Evolutionary conservation across 2,888 invertebrate genomes (phyloP).

Genomic region (Acanthosepion esculentum): DNA sequence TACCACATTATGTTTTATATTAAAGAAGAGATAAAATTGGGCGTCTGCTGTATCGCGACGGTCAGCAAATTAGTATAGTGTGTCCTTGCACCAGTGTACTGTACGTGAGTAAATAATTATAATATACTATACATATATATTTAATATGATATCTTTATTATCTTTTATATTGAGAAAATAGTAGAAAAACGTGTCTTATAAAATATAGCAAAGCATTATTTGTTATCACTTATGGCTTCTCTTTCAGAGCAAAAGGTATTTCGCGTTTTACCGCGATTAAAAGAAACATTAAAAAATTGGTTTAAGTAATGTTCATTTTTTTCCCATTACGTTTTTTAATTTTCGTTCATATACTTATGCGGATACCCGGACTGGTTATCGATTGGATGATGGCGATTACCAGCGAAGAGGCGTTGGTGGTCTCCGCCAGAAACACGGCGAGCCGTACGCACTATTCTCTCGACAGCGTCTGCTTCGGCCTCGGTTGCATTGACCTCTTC

Average conservation of each 20-base stretch:
- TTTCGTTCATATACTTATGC: neutral
- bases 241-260: neutral
- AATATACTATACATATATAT: neutral
- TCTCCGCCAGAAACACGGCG: neutral
- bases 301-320: neutral
- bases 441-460: neutral
- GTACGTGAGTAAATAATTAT: neutral
- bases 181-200: neutral
- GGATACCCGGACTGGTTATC: neutral
- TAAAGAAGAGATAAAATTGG: too few relatives aligned
- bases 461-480: neutral
- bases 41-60: neutral
- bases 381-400: neutral
- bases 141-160: neutral
- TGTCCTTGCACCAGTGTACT: neutral
- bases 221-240: neutral
- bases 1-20: too few relatives aligned
- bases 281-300: neutral
- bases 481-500: neutral
- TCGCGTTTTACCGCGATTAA: neutral
- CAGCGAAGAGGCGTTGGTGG: neutral
- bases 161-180: neutral
- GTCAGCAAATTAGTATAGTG: neutral
- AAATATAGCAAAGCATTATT: conserved; percentile 4
- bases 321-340: neutral